Percentiles rank a stretch among this genome's conserved stretches.
Evolutionary conservation across 2,113 vertebrate species (phyloP).

Genomic region (Lota lota): DNA sequence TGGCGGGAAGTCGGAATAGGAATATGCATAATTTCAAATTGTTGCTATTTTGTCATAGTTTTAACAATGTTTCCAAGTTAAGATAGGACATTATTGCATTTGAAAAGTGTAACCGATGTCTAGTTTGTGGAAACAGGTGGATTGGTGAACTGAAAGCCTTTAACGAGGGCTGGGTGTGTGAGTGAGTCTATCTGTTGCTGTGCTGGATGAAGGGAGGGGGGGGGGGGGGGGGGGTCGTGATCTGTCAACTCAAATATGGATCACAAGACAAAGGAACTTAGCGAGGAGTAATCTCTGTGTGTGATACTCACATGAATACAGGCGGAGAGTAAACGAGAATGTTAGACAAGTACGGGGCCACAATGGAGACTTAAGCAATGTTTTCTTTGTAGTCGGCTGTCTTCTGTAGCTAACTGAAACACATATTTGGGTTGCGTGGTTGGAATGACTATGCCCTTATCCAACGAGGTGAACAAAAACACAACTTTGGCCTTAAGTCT

Average conservation of each 20-base stretch:
- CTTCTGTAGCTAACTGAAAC: no score
- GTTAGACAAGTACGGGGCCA: conserved; percentile 65
- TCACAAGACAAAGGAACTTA: conserved; percentile 74
- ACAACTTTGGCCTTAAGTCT: no score
- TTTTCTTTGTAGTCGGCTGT: conserved; percentile 19
- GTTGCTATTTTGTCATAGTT: no score
- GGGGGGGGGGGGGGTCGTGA: conserved; percentile 66
- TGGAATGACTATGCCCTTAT: no score
- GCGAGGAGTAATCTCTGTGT: conserved; percentile 70
- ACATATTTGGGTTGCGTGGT: no score
- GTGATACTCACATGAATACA: conserved; percentile 69
- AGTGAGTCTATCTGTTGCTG: background rate
- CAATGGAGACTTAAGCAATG: conserved; percentile 35
- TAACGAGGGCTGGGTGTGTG: background rate
- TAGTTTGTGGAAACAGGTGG: conserved; percentile 25
- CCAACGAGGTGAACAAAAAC: no score
- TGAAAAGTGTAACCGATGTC: background rate
- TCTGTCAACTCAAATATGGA: conserved; percentile 75
- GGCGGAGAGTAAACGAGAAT: conserved; percentile 63
- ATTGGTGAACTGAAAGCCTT: background rate
- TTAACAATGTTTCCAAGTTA: no score
- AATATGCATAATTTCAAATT: no score
- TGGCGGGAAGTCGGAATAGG: no score
- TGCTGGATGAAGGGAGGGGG: conserved; percentile 54
- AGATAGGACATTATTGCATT: no score